Evolutionary conservation across 2,797 vertebrate species (phyloP), one percentile per base, ranked within the genome.

Genomic region (Poecilia wingei): DNA sequence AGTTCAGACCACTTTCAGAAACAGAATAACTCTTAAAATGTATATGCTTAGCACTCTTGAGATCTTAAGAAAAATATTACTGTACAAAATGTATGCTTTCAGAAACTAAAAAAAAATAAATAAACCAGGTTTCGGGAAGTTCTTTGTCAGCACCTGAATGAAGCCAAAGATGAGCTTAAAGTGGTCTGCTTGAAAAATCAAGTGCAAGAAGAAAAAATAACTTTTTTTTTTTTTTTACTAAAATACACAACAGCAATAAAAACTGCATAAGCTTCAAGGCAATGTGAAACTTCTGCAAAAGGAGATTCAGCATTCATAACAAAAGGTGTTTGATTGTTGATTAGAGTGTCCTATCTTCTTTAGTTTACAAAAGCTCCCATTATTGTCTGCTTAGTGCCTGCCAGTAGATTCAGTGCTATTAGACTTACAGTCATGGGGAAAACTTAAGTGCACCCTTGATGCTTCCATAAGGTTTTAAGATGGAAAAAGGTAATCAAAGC

Each of bases 201-300:
- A 84, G 57, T 33, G 74, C 90, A 90, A 47, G 80, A 90, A 57
- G 90, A 90, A 66, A 89, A 0, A 79, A 70, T 51, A 39, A 86
- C 79, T n/a, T 87, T 91, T 76, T 94, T 95, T 53, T 25, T 9
- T 20, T 86, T 91, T 76, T 94, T 94, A 88, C 79, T 95, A 77
- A 96, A 96, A 78, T 95, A 91, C 79, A 76, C 53, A 0, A 22
- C 82, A 8, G 91, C 90, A 28, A 84, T 92, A 81, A 89, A 89
- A 93, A 88, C 82, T 91, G 71, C 89, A 91, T 49, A 79, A 77
- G 61, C 79, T 94, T 71, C 92, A 95, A 81, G 90, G 88, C 28
- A 84, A 84, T 16, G 85, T 89, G 41, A 79, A 88, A 41, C 82
- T 73, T 66, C 53, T 91, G 78, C 87, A 93, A 80, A 91, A 95